phyloP scores from a whole-genome alignment of 2,888 invertebrate species.

The Xestia ashworthii region DNA sequence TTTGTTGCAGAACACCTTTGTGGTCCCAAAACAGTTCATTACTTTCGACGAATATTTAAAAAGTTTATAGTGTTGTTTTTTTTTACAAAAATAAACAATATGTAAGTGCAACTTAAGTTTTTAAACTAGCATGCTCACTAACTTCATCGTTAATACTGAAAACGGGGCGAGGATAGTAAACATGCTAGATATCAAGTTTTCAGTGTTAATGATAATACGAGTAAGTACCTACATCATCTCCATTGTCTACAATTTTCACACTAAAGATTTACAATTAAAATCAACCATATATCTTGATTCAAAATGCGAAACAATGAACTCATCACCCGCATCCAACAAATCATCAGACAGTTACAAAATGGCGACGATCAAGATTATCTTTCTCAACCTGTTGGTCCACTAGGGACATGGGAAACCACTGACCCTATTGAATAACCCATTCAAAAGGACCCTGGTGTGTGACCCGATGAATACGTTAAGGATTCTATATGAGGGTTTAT shows the following conservation, averaged over 20 bases:
- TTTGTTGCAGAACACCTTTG: background rate
- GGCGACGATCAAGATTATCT: conserved; percentile 45
- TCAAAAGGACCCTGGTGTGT: conserved; percentile 32
- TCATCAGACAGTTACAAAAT: conserved; percentile 42
- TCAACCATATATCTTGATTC: conserved; percentile 11
- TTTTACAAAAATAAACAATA: background rate
- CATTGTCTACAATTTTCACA: background rate
- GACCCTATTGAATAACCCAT: conserved; percentile 48
- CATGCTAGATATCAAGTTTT: too few relatives aligned
- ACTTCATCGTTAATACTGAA: too few relatives aligned
- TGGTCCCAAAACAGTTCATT: background rate
- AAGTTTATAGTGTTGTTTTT: background rate
- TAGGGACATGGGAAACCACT: conserved; percentile 51
- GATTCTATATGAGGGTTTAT: conserved; percentile 50
- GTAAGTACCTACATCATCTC: background rate
- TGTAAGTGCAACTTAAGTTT: too few relatives aligned
- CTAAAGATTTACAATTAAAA: background rate
- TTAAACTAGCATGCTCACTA: too few relatives aligned
- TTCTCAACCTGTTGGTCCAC: conserved; percentile 39
- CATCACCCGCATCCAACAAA: conserved; percentile 48
- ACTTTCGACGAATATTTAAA: too few relatives aligned
- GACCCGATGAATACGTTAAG: conserved; percentile 44
- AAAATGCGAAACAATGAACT: conserved; percentile 33
- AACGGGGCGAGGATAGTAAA: too few relatives aligned
- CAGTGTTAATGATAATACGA: too few relatives aligned